Evolutionary conservation across 1,140 invertebrate species (phyloP), one percentile per base, ranked within the genome.

Genomic region (Elysia chlorotica): DNA sequence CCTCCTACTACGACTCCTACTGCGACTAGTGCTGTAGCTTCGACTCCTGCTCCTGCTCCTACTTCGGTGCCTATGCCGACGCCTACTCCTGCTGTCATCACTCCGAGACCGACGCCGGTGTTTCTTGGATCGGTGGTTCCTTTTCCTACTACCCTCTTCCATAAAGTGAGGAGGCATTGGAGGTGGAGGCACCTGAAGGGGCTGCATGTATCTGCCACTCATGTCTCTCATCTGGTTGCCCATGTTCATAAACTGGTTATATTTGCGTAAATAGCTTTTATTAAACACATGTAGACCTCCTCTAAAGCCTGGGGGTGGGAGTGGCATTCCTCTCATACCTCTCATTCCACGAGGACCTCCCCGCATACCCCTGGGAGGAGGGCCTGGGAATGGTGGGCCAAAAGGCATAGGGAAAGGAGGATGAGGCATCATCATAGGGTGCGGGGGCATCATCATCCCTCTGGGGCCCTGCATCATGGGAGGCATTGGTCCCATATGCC

Each of bases 161-260:
- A 19, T 33, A 10, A 21, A 17, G 14, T 33, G 19, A n/a, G 6
- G 25, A 59, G 10, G 25, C 30, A 3, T 63, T 10, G 19, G 10
- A 31, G 69, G 69, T 28, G 38, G 57, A 0, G 35, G 3, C 33
- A 71, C 36, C 33, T 71, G 69, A 23, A 71, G 38, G 2, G 69
- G 69, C 30, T 71, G 69, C 10, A 59, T 59, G 53, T 62, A 71
- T 48, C 69, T 71, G 57, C 69, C 69, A 5, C 21, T 62, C 59
- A 71, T 63, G 59, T 71, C 69, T 33, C 59, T 61, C 36, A 71
- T 62, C 37, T 71, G 69, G 53, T 71, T 71, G 19, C 28, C 38
- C 36, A 63, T 63, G 35, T 59, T 59, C n/a, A 62, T 23, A 33
- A 71, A 71, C 4, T 71, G 35, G 30, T 63, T 63, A 38, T 62